Conservation (phyloP, 2,888 invertebrate genomes). For the Leptopilina drosophilae region DNA sequence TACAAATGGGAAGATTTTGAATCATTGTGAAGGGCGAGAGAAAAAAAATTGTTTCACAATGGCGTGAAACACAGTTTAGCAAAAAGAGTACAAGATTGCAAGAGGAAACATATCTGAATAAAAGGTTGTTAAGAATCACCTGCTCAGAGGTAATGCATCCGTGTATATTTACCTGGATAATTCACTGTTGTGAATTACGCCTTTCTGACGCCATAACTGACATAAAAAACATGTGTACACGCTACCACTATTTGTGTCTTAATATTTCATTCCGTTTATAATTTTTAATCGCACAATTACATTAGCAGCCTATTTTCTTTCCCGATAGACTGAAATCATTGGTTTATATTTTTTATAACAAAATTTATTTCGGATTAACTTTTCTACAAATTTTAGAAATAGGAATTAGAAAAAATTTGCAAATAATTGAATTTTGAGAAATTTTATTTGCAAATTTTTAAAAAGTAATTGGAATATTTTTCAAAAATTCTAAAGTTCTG, state of each 20-base stretch:
- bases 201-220: slow-evolving; percentile 22
- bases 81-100: slow-evolving; percentile 31
- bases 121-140: slow-evolving; percentile 40
- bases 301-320: not conserved
- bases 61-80: slow-evolving; percentile 27
- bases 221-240: slow-evolving; percentile 33
- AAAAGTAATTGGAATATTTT: too few relatives aligned
- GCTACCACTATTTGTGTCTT: slow-evolving; percentile 18
- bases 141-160: slow-evolving; percentile 21
- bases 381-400: too few relatives aligned
- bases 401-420: too few relatives aligned
- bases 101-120: slow-evolving; percentile 36
- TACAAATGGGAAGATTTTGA: not conserved
- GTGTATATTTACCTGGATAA: slow-evolving; percentile 32
- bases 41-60: slow-evolving; percentile 19
- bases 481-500: too few relatives aligned
- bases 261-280: slow-evolving; percentile 9
- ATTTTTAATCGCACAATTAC: slow-evolving; percentile 26
- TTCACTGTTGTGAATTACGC: slow-evolving; percentile 37
- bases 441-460: too few relatives aligned
- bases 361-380: too few relatives aligned
- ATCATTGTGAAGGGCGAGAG: slow-evolving; percentile 2
- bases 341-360: too few relatives aligned
- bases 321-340: not conserved
- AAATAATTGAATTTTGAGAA: too few relatives aligned